These are phyloP conservation scores for Nanger granti DNA, from an alignment of 2,113 vertebrate species.

Conservation along the genomic window DNA sequence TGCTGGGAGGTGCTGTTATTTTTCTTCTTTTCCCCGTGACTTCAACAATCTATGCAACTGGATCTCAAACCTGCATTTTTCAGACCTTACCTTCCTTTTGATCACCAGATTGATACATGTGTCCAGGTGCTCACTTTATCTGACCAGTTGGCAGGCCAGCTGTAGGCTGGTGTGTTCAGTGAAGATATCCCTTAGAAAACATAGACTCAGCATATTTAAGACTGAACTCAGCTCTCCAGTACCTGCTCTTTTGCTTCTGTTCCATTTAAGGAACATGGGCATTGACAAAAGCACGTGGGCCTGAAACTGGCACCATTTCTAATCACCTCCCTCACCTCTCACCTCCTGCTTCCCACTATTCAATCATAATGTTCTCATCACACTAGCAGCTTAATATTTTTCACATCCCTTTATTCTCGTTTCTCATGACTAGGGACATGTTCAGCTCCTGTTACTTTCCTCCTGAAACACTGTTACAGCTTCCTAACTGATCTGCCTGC, in stretches of 20 bases:
- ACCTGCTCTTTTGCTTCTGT: not conserved
- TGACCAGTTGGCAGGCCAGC: not conserved
- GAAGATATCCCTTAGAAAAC: not conserved
- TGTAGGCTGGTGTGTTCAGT: not conserved
- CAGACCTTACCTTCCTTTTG: not conserved
- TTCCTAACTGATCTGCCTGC: not conserved
- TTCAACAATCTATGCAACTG: not conserved
- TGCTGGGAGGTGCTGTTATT: not conserved
- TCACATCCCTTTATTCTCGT: not conserved
- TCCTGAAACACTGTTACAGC: not conserved
- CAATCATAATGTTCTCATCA: not conserved
- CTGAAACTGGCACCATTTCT: not conserved
- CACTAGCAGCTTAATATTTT: not conserved
- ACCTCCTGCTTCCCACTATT: not conserved
- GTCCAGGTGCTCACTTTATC: not conserved
- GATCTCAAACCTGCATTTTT: not conserved
- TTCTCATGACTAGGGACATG: not conserved
- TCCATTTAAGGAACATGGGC: not conserved
- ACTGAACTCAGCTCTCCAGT: not conserved
- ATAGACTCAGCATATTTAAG: not conserved
- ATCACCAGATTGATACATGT: not conserved
- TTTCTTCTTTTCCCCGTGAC: not conserved
- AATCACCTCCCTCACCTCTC: not conserved
- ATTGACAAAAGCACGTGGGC: too few relatives aligned
- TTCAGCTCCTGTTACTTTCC: not conserved